Evolutionary conservation across 92 coral and sea anemone species (phyloP), one percentile per base, ranked within the genome.

Genomic region (Phenganax marumi): DNA sequence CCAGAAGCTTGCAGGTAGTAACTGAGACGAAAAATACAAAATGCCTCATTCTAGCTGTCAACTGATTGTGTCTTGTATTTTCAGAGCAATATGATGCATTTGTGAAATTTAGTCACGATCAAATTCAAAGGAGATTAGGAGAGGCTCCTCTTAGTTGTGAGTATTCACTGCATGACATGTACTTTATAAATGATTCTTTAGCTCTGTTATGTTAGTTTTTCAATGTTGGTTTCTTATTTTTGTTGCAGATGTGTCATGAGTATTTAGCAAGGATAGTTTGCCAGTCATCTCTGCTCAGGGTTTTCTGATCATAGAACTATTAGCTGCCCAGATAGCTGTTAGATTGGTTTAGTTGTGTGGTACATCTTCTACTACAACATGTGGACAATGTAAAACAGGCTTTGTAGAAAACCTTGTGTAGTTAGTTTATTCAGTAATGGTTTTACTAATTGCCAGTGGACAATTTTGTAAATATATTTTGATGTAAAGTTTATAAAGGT

Each of bases 41-140:
- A 33, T 33, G 5, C 43, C 43, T 33, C 5, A 33, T 33, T 33
- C 43, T 33, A 33, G 5, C 5, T 33, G 5, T 33, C 5, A 33
- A 33, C 72, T 66, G 17, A 66, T 12, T 49, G 33, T 66, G 12
- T 6, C 2, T 7, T 24, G 49, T 66, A 33, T 66, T n/a, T 82
- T 84, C 12, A 96, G 99, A 96, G 64, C 99, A 96, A 83, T 96
- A 96, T 89, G 99, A 96, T 91, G 97, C 99, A 61, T 96, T 96
- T 96, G 99, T 96, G 80, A 96, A 96, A 84, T 96, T 96, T 81
- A 96, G 91, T 84, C 88, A 96, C 76, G 99, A 96, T 75, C 99
- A 96, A 63, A 93, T 96, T 26, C 99, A 96, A 82, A 88, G 97
- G 85, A 86, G 97, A 85, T 90, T 96, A 84, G 93, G 90, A 70